Conservation (phyloP, 92 coral and sea anemone species). For the Bergia sp. region DNA sequence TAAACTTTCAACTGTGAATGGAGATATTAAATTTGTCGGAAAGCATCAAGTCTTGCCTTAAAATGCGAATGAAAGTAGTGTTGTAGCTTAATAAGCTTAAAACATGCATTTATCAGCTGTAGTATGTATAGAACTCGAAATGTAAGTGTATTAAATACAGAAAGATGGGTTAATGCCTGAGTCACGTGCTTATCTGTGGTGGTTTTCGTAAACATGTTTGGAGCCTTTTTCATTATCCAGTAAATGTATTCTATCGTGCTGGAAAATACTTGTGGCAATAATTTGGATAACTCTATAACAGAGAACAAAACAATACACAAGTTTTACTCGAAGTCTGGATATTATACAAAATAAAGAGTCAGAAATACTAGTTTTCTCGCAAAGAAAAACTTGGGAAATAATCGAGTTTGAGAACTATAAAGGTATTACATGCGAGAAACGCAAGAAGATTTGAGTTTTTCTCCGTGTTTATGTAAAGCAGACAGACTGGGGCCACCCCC, state of each 20-base stretch:
- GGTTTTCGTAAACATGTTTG: conserved; percentile 19
- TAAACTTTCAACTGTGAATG: conserved; percentile 15
- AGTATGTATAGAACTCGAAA: background rate
- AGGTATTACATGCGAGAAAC: background rate
- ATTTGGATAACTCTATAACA: conserved; percentile 20
- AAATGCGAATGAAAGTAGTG: background rate
- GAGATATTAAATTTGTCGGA: background rate
- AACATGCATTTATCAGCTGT: background rate
- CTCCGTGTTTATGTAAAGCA: conserved; percentile 22
- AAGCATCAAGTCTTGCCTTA: conserved; percentile 16
- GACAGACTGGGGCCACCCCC: too few species aligned
- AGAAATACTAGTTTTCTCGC: background rate
- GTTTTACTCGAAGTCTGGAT: conserved; percentile 3
- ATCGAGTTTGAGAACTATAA: background rate
- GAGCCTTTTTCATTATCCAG: conserved; percentile 17
- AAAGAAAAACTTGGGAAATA: background rate
- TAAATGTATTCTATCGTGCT: conserved; percentile 20
- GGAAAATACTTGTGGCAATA: conserved; percentile 15
- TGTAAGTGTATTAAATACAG: conserved; percentile 12
- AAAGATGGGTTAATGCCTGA: conserved; percentile 14
- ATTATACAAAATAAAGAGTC: conserved; percentile 14
- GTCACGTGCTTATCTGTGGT: conserved; percentile 12
- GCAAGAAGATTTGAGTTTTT: conserved; percentile 5
- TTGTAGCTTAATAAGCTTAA: conserved; percentile 14
- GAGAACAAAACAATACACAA: too few species aligned